Conservation (phyloP, 2,888 invertebrate species). For the Drosophila setosimentum region DNA sequence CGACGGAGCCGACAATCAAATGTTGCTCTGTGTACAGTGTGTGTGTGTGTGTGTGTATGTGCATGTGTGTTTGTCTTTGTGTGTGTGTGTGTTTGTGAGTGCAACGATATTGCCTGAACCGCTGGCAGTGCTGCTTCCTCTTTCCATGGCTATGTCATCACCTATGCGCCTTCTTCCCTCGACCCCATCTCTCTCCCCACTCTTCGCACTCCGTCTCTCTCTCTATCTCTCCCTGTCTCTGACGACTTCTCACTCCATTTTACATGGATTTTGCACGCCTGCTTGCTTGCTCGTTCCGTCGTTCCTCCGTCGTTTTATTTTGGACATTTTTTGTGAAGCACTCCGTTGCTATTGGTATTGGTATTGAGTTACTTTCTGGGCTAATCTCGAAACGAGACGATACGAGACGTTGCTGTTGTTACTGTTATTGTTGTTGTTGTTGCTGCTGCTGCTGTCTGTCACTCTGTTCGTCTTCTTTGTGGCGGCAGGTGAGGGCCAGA, state of each 20-base stretch:
- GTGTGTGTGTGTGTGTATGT: constrained; percentile 7
- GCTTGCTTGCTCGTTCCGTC: constrained; percentile 26
- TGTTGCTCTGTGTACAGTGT: constrained; percentile 58
- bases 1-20: constrained; percentile 69
- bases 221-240: neutral
- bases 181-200: neutral
- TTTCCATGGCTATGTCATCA: constrained; percentile 56
- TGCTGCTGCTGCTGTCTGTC: constrained; percentile 7
- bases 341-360: constrained; percentile 45
- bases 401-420: constrained; percentile 31
- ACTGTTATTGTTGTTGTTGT: constrained; percentile 7
- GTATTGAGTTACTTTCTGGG: constrained; percentile 66
- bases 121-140: constrained; percentile 40
- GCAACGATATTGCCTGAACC: constrained; percentile 51
- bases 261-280: constrained; percentile 70
- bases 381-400: constrained; percentile 54
- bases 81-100: constrained; percentile 37
- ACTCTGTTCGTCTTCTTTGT: constrained; percentile 4
- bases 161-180: constrained; percentile 38
- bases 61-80: constrained; percentile 5
- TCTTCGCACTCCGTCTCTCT: neutral
- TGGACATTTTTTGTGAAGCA: constrained; percentile 45
- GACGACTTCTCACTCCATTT: constrained; percentile 39
- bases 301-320: constrained; percentile 38
- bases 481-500: constrained; percentile 45